phyloP scores from a whole-genome alignment of 92 coral and sea anemone genomes.

The Meandrina meandrites region DNA sequence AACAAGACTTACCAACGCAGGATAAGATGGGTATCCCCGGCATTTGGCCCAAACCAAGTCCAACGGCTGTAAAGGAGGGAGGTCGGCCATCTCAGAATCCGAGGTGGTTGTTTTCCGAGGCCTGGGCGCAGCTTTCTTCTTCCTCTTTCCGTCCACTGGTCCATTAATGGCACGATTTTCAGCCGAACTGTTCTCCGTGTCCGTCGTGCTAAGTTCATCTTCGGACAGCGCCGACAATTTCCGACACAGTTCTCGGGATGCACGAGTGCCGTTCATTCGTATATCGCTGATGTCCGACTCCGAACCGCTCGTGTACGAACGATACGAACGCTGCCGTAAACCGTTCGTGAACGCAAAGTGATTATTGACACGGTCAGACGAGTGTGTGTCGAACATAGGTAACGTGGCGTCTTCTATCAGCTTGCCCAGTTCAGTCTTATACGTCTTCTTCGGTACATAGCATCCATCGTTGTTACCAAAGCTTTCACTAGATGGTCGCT shows the following conservation, averaged over 20 bases:
- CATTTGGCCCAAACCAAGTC: constrained; percentile 99
- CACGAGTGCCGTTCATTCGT: constrained; percentile 83
- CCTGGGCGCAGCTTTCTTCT: constrained; percentile 69
- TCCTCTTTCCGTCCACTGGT: constrained; percentile 66
- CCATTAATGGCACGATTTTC: constrained; percentile 83
- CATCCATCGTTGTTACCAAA: constrained; percentile 62
- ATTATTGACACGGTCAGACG: constrained; percentile 59
- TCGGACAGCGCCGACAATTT: constrained; percentile 83
- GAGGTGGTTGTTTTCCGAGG: constrained; percentile 77
- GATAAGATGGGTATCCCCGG: constrained; percentile 98
- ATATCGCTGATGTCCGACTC: constrained; percentile 84
- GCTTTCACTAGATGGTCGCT: constrained; percentile 68
- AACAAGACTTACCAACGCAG: constrained; percentile 80
- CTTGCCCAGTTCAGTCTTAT: constrained; percentile 86
- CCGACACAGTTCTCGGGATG: constrained; percentile 77
- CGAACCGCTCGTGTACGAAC: constrained; percentile 96
- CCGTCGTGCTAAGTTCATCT: constrained; percentile 94
- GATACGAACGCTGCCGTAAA: constrained; percentile 87
- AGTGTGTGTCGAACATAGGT: constrained; percentile 82
- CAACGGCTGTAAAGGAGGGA: constrained; percentile 82
- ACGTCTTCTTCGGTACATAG: constrained; percentile 70
- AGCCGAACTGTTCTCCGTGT: constrained; percentile 88
- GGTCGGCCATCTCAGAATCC: constrained; percentile 83
- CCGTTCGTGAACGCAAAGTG: constrained; percentile 84
- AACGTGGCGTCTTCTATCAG: constrained; percentile 88